Evolutionary conservation across 2,797 vertebrate species (phyloP).

Genomic region (Helarctos malayanus): DNA sequence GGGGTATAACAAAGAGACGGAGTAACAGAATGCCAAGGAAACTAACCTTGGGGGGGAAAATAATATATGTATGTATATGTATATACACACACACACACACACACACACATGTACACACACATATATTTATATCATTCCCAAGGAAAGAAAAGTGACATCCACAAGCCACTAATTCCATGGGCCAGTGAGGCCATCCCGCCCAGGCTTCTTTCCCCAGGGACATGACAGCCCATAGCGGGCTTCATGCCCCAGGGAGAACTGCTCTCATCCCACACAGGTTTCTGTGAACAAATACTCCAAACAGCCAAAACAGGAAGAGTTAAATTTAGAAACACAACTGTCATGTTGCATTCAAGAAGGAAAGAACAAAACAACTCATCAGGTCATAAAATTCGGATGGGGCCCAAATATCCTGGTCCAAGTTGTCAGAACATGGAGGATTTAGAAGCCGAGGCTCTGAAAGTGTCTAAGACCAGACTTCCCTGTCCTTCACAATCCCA

Average conservation of each 20-base stretch:
- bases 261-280: not conserved
- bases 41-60: not conserved
- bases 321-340: conserved; percentile 74
- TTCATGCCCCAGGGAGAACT: not conserved
- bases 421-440: not conserved
- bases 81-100: too few species aligned
- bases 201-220: not conserved
- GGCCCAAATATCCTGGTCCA: not conserved
- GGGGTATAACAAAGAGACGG: not conserved
- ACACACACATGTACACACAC: too few species aligned
- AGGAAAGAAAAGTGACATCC: not conserved
- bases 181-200: not conserved
- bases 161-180: not conserved
- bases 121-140: not conserved
- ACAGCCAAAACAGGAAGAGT: conserved; percentile 65
- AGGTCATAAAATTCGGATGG: not conserved
- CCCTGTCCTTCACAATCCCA: not conserved
- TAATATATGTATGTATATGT: not conserved
- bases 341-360: conserved; percentile 53
- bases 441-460: not conserved
- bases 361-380: conserved; percentile 53
- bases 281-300: conserved; percentile 53
- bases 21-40: not conserved
- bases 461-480: not conserved
- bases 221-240: not conserved